Conservation (phyloP, 1,140 invertebrate genomes). For the Drosophila yakuba region DNA sequence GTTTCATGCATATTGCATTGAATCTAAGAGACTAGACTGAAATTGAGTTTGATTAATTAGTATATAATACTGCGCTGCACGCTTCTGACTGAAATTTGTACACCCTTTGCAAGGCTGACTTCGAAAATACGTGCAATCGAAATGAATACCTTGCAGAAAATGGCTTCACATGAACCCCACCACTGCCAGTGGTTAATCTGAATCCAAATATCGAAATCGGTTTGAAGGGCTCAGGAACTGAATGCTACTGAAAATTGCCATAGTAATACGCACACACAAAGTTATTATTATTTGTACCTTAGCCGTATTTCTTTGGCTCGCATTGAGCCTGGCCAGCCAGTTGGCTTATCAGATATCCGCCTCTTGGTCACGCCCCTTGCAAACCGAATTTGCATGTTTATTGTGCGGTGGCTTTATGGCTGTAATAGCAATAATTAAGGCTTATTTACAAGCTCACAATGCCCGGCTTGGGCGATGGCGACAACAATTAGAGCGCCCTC, state of each 20-base stretch:
- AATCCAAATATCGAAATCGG: neutral
- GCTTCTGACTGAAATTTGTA: too few relatives aligned
- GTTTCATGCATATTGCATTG: too few relatives aligned
- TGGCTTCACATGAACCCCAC: neutral
- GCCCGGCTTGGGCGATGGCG: slow-evolving; percentile 27
- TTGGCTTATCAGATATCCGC: slow-evolving; percentile 44
- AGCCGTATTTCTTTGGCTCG: slow-evolving; percentile 18
- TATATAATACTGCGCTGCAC: too few relatives aligned
- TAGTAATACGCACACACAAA: neutral
- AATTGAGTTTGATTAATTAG: too few relatives aligned
- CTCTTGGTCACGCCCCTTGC: slow-evolving; percentile 33
- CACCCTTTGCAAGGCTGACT: too few relatives aligned
- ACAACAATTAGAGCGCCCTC: slow-evolving; percentile 63
- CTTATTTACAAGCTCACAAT: slow-evolving; percentile 77
- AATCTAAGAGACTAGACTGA: too few relatives aligned
- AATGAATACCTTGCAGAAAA: neutral
- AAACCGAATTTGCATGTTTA: slow-evolving; percentile 77
- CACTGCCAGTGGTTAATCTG: neutral
- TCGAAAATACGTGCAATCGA: neutral
- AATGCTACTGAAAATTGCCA: slow-evolving; percentile 2
- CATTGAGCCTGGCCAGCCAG: slow-evolving; percentile 22
- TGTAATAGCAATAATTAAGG: slow-evolving; percentile 79
- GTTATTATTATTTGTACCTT: slow-evolving; percentile 29
- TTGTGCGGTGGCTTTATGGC: slow-evolving; percentile 79
- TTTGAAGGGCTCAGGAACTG: neutral